Evolutionary conservation across 2,888 invertebrate genomes (phyloP), one percentile per base, ranked within the genome.

Genomic region (Hecatera dysodea): DNA sequence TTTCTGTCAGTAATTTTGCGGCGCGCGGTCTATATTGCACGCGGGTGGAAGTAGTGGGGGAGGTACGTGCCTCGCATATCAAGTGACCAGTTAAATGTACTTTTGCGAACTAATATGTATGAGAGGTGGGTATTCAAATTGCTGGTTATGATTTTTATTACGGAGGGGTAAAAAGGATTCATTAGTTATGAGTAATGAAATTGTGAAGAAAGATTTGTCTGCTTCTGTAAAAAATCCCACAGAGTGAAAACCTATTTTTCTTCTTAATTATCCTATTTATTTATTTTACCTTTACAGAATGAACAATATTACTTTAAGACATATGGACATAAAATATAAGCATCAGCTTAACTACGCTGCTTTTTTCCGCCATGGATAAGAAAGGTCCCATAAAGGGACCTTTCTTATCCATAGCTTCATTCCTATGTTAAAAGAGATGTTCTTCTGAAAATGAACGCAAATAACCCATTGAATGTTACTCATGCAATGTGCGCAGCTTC

Each of bases 21-120:
- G 60, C 57, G 52, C 56, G 53, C 69, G 46, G 63, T 60, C 52
- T 64, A 53, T 61, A 61, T 80, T 24, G 55, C 61, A 42, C n/a
- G 39, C 17, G 50, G 61, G 71, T 39, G 39, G 29, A 75, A 60
- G 63, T 63, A 66, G 81, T 60, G 66, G 48, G 59, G 42, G 29
- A n/a, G 12, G 22, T 12, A 72, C 81, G 78, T 72, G 78, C 19
- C 46, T 27, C 53, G 65, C 67, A 72, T 81, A 57, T 11, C 67
- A 59, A 81, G 19, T n/a, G 64, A 46, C 72, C 56, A 81, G 57
- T 77, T 81, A 72, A 81, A 77, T 76, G 11, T 67, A 65, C 77
- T 79, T 39, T 67, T 81, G 56, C 9, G 50, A 67, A 81, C 78
- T 79, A 67, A 81, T 81, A 39, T 69, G 62, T 48, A n/a, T 29